These are phyloP conservation scores for Pseudobourletiella spinata DNA, from an alignment of 1,140 invertebrate species.

Conservation along the genomic window DNA sequence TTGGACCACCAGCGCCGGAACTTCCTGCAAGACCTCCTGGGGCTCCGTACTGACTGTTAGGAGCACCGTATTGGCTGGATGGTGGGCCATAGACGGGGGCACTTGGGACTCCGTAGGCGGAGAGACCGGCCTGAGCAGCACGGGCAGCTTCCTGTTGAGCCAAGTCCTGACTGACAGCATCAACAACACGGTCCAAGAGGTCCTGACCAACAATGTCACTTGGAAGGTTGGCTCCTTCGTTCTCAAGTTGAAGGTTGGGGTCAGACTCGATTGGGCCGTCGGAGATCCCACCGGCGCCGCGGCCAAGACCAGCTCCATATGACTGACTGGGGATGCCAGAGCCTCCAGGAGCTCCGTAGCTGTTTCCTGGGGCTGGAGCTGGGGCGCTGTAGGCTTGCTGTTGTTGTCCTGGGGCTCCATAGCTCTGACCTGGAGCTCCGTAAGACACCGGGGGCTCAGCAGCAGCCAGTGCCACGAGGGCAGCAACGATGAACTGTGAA, in stretches of 20 bases:
- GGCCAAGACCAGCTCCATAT: background rate
- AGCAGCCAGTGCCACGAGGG: background rate
- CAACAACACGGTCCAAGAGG: constrained; percentile 1
- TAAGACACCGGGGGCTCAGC: background rate
- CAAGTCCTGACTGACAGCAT: background rate
- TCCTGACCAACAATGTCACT: constrained; percentile 1
- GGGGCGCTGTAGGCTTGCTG: background rate
- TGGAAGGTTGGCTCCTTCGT: background rate
- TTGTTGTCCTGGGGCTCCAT: background rate
- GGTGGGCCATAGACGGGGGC: background rate
- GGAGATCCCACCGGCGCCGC: background rate
- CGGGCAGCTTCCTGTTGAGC: constrained; percentile 1
- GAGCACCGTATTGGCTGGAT: background rate
- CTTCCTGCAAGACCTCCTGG: background rate
- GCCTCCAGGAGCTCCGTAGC: background rate
- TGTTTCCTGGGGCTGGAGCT: background rate
- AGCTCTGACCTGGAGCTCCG: background rate
- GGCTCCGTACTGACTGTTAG: background rate
- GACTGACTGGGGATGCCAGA: background rate
- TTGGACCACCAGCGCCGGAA: background rate
- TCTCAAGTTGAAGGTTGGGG: background rate
- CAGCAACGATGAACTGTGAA: constrained; percentile 1
- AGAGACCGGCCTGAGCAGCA: background rate
- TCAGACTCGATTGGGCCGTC: background rate
- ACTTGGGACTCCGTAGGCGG: background rate